Conservation (phyloP, 2,113 vertebrate species). For the Noctilio leporinus region DNA sequence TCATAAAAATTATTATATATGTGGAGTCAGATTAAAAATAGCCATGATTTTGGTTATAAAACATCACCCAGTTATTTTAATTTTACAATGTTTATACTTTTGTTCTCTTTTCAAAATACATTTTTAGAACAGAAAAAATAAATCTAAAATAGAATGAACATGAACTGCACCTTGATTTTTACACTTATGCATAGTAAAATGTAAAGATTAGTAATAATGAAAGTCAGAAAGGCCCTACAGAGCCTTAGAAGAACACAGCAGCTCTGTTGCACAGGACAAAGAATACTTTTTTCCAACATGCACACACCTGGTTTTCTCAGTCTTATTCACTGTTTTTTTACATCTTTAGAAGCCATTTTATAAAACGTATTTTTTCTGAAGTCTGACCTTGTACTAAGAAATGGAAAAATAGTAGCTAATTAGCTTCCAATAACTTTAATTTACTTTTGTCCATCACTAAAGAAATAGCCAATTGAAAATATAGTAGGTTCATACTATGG, state of each 20-base stretch:
- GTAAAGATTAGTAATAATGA: background rate
- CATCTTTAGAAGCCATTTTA: background rate
- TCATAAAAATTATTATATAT: background rate
- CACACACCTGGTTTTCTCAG: background rate
- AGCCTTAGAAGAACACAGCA: background rate
- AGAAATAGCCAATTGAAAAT: background rate
- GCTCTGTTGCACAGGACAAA: background rate
- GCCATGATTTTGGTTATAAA: background rate
- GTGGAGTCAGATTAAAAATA: background rate
- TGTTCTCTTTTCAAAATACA: background rate
- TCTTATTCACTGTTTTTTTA: background rate
- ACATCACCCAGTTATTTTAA: background rate
- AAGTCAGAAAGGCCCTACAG: background rate
- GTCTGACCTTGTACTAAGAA: background rate
- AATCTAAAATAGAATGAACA: background rate
- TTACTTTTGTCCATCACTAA: background rate
- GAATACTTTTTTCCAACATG: background rate
- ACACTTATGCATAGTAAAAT: background rate
- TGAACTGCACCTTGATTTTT: background rate
- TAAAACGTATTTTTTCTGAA: background rate
- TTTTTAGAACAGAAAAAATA: background rate
- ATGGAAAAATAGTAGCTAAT: background rate
- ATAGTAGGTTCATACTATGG: rapidly evolving
- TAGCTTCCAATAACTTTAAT: background rate
- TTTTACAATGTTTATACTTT: background rate